Evolutionary conservation across 2,888 invertebrate genomes (phyloP).

Genomic region (Himalopsyche tibetana): DNA sequence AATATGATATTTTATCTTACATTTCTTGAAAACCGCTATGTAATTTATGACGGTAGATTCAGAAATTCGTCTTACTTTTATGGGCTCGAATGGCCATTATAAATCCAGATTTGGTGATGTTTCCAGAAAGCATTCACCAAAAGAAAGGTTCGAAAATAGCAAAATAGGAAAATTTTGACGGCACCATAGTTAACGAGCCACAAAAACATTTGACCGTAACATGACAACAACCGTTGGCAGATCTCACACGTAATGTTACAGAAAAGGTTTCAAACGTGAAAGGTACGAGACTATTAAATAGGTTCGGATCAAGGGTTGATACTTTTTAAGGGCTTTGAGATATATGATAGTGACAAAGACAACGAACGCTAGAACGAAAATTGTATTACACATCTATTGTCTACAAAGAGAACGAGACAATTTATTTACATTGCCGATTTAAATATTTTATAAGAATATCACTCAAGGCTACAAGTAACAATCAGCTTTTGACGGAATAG

Average conservation of each 20-base stretch:
- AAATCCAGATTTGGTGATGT: constrained; percentile 22
- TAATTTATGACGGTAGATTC: neutral
- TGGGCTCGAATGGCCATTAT: constrained; percentile 14
- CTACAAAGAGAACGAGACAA: neutral
- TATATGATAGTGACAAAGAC: neutral
- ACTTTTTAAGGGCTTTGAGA: constrained; percentile 20
- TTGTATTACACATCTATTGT: neutral
- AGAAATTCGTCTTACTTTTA: neutral
- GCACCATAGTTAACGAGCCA: constrained; percentile 20
- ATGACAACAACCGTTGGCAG: constrained; percentile 26
- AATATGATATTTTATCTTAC: no score
- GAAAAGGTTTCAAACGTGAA: constrained; percentile 20
- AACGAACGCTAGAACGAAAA: neutral
- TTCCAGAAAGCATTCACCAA: constrained; percentile 11
- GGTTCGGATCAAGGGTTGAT: constrained; percentile 24
- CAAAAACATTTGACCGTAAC: constrained; percentile 26
- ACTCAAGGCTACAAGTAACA: neutral
- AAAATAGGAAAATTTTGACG: constrained; percentile 30
- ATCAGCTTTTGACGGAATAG: neutral
- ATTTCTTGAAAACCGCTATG: no score
- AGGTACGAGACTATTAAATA: constrained; percentile 7
- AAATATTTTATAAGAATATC: constrained; percentile 4
- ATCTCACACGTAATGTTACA: constrained; percentile 26
- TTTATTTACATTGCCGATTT: neutral
- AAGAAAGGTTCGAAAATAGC: constrained; percentile 26